These are phyloP conservation scores for Drosophila jambulina DNA, from an alignment of 1,140 invertebrate species.

Conservation along the genomic window DNA sequence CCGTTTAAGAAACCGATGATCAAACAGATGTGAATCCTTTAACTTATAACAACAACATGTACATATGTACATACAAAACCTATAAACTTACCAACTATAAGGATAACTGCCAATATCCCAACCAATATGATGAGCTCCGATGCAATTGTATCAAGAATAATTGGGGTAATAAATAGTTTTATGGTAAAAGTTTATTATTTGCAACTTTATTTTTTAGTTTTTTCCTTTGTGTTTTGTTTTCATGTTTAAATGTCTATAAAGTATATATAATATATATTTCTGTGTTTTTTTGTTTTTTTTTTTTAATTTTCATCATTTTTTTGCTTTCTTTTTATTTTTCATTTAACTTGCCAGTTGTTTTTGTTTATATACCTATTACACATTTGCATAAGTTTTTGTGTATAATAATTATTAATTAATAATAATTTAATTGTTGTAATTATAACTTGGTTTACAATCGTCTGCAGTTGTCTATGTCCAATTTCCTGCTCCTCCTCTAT, in stretches of 20 bases:
- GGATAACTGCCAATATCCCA: background rate
- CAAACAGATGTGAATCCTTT: no score
- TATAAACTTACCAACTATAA: background rate
- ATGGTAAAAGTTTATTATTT: constrained; percentile 85
- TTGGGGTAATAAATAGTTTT: constrained; percentile 49
- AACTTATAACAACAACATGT: no score
- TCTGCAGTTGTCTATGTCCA: constrained; percentile 22
- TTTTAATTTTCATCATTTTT: constrained; percentile 58
- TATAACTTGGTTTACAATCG: constrained; percentile 73
- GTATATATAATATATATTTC: constrained; percentile 85
- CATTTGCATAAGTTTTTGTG: constrained; percentile 75
- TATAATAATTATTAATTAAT: constrained; percentile 83
- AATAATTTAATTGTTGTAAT: constrained; percentile 82
- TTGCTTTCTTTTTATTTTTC: constrained; percentile 48
- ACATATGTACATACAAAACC: no score
- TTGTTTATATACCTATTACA: constrained; percentile 69
- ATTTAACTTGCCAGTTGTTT: constrained; percentile 66
- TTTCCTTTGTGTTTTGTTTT: constrained; percentile 74
- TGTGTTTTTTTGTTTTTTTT: constrained; percentile 57
- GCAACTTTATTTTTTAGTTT: constrained; percentile 84
- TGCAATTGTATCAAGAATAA: background rate
- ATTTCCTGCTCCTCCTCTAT: constrained; percentile 34
- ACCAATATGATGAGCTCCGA: background rate
- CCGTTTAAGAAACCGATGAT: no score
- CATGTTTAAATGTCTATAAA: constrained; percentile 85